Base-by-base conservation (phyloP, 2,888 invertebrate species). In the Tubulanus polymorphus region DNA sequence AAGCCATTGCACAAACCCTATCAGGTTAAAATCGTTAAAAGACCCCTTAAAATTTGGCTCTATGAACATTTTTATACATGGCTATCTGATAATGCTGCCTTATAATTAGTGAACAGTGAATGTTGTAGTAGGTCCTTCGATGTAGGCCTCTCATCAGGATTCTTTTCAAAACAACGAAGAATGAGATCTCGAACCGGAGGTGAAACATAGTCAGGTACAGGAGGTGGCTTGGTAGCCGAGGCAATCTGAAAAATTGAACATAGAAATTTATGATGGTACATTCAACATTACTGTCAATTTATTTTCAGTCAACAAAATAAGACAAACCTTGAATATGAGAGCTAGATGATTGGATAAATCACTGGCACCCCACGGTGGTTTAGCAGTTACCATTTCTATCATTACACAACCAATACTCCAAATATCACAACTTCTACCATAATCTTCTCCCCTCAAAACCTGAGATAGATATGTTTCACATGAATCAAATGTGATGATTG, bases 371-470 rank as follows among this genome's bases (percentile, higher is more conserved):
- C 82, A 82, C 0, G 81, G 81, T 5, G 81, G 81, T 57, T 76
- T 77, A n/a, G 76, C 72, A 8, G 81, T 80, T 6, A 74, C 71
- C 81, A 82, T 82, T 63, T 82, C 81, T 45, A 82, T 80, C 58
- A 82, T 72, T 30, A 73, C 73, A 64, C 81, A 82, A 3, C 81
- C 81, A 10, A 81, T 74, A 65, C 80, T 78, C 81, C 81, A 81
- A 12, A 81, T 74, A 64, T 81, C 81, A 72, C 81, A 81, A 1
- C 79, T 77, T 48, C 81, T 65, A n/a, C 81, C 81, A 63, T 81
- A 81, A 56, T 72, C 72, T 61, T 81, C 80, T 3, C 81, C 81
- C 50, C 81, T 65, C 48, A 82, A 64, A 10, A 81, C 79, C 78
- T 79, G 54, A 12, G 57, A 49, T 25, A 28, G 41, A 41, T 32